phyloP scores from a whole-genome alignment of 2,888 invertebrate species.

The Dermolepida albohirtum region DNA sequence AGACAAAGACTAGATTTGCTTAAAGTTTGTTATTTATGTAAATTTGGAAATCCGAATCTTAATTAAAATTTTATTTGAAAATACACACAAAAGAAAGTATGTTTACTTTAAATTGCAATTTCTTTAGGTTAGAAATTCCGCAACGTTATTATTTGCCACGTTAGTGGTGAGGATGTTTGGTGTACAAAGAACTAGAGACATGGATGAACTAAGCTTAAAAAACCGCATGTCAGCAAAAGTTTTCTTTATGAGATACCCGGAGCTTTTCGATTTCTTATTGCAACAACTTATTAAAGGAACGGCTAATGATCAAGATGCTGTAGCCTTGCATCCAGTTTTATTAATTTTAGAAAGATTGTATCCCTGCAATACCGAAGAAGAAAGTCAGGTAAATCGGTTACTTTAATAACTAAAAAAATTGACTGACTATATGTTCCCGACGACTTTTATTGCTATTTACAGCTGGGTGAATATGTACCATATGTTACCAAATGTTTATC shows the following conservation, averaged over 20 bases:
- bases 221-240: conserved; percentile 81
- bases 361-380: conserved; percentile 79
- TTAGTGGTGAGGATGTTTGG: conserved; percentile 90
- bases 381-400: conserved; percentile 69
- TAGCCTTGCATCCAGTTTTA: conserved; percentile 81
- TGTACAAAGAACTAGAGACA: conserved; percentile 74
- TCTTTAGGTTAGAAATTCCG: conserved; percentile 84
- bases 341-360: conserved; percentile 82
- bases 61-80: too few species aligned
- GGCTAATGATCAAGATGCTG: conserved; percentile 64
- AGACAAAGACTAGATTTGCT: too few species aligned
- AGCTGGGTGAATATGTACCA: conserved; percentile 76
- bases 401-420: too few species aligned
- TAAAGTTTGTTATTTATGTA: too few species aligned
- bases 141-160: conserved; percentile 85
- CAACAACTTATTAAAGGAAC: conserved; percentile 57
- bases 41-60: too few species aligned
- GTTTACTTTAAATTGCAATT: conserved; percentile 44
- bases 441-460: conserved; percentile 51
- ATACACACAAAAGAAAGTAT: too few species aligned
- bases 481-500: conserved; percentile 73
- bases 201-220: conserved; percentile 70
- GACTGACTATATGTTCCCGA: too few species aligned
- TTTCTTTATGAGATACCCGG: conserved; percentile 82
- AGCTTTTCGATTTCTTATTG: conserved; percentile 70